Percentiles rank a stretch among this genome's conserved stretches.
Conservation (phyloP, 2,113 vertebrate species). For the Montifringilla adamsi region DNA sequence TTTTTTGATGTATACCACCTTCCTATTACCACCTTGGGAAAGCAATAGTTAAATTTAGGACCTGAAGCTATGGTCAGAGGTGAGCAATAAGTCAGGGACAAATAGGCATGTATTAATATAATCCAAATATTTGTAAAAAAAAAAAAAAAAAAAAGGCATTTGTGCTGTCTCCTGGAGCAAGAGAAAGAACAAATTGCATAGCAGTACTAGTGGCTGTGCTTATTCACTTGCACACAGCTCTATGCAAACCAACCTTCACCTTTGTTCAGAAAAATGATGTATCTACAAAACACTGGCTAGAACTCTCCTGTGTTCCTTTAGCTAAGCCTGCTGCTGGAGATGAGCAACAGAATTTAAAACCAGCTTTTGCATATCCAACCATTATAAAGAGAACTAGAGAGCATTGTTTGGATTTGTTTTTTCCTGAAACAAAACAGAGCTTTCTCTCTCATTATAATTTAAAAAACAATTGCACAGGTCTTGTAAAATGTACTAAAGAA, state of each 20-base stretch:
- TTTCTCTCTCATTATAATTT: background rate
- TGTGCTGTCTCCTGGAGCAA: background rate
- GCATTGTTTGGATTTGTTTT: background rate
- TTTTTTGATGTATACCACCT: background rate
- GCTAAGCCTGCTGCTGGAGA: background rate
- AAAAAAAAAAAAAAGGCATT: background rate
- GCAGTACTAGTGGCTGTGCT: background rate
- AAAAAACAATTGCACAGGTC: background rate
- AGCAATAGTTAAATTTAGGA: background rate
- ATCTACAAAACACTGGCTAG: background rate
- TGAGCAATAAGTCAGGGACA: background rate
- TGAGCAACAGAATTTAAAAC: background rate
- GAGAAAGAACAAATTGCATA: background rate
- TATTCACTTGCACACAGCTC: background rate
- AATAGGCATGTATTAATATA: background rate
- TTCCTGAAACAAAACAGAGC: background rate
- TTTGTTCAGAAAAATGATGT: background rate
- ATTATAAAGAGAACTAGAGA: background rate
- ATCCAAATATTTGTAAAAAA: background rate
- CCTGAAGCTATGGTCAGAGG: background rate
- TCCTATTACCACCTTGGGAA: background rate
- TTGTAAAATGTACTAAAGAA: background rate
- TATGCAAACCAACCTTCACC: background rate
- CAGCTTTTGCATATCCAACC: background rate
- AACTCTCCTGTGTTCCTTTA: background rate